Percentiles rank a stretch among this genome's conserved stretches.
phyloP scores from a whole-genome alignment of 2,888 invertebrate genomes.

The Archips xylosteana region DNA sequence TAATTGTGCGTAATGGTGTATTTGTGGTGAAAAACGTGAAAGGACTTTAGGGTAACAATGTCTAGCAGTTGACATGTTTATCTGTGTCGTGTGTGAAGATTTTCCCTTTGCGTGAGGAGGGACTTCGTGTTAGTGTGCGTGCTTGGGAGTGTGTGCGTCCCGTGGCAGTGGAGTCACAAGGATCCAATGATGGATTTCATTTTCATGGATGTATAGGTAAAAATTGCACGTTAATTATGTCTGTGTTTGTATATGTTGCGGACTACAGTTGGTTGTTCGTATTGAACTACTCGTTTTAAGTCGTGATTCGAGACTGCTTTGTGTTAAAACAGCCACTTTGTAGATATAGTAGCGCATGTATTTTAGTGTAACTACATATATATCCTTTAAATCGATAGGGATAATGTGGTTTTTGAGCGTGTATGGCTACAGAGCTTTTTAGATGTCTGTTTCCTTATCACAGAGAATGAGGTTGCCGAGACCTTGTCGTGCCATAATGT shows the following conservation, averaged over 20 bases:
- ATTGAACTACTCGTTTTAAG: slow-evolving; percentile 50
- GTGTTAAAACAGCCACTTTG: slow-evolving; percentile 60
- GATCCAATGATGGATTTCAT: slow-evolving; percentile 84
- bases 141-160: slow-evolving; percentile 72
- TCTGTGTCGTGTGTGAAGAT: slow-evolving; percentile 86
- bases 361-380: slow-evolving; percentile 59
- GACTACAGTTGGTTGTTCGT: slow-evolving; percentile 55
- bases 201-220: slow-evolving; percentile 84
- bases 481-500: slow-evolving; percentile 68
- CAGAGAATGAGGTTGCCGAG: slow-evolving; percentile 59
- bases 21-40: slow-evolving; percentile 81
- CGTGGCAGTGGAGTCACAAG: slow-evolving; percentile 72
- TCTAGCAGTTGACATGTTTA: slow-evolving; percentile 86
- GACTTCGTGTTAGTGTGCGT: slow-evolving; percentile 78
- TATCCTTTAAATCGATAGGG: slow-evolving; percentile 65
- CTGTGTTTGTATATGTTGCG: slow-evolving; percentile 59
- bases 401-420: slow-evolving; percentile 55
- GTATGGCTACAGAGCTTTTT: slow-evolving; percentile 56
- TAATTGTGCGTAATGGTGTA: slow-evolving; percentile 74
- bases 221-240: slow-evolving; percentile 68
- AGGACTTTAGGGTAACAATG: slow-evolving; percentile 84
- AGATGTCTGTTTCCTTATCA: slow-evolving; percentile 60
- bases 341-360: slow-evolving; percentile 59
- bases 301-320: slow-evolving; percentile 60
- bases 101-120: slow-evolving; percentile 85